Evolutionary conservation across 2,797 vertebrate genomes (phyloP).

Genomic region (Coreius guichenoti): DNA sequence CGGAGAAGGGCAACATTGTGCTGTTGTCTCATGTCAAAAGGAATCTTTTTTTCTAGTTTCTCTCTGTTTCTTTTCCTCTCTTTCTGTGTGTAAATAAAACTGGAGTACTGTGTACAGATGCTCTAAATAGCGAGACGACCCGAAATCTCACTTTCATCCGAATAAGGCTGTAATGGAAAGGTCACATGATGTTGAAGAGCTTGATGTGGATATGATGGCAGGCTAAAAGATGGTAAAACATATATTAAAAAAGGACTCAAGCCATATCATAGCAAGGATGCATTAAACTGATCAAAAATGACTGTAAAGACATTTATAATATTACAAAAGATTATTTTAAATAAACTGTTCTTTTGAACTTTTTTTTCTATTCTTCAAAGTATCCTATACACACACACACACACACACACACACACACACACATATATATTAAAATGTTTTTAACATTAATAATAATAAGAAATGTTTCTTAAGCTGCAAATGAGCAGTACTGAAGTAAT

Average conservation of each 20-base stretch:
- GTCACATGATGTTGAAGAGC: constrained; percentile 31
- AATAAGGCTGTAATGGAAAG: constrained; percentile 57
- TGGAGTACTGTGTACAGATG: background rate
- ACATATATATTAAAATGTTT: background rate
- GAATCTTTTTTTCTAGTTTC: background rate
- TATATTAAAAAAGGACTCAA: background rate
- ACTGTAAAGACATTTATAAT: background rate
- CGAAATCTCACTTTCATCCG: constrained; percentile 42
- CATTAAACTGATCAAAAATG: background rate
- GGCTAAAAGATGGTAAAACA: background rate
- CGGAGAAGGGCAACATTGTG: background rate
- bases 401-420: too few relatives aligned
- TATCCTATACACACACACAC: background rate
- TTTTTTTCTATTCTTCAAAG: background rate
- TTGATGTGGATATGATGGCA: background rate
- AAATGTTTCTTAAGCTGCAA: background rate
- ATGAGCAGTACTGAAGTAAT: background rate
- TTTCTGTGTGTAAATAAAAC: constrained; percentile 1
- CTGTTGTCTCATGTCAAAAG: constrained; percentile 1
- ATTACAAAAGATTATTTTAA: background rate
- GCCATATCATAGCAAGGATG: background rate
- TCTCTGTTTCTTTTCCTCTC: background rate
- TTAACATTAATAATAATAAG: background rate
- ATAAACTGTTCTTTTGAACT: background rate
- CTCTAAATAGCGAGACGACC: background rate